These are phyloP conservation scores for Eristalinus sepulchralis DNA, from an alignment of 2,888 invertebrate species.

Conservation along the genomic window DNA sequence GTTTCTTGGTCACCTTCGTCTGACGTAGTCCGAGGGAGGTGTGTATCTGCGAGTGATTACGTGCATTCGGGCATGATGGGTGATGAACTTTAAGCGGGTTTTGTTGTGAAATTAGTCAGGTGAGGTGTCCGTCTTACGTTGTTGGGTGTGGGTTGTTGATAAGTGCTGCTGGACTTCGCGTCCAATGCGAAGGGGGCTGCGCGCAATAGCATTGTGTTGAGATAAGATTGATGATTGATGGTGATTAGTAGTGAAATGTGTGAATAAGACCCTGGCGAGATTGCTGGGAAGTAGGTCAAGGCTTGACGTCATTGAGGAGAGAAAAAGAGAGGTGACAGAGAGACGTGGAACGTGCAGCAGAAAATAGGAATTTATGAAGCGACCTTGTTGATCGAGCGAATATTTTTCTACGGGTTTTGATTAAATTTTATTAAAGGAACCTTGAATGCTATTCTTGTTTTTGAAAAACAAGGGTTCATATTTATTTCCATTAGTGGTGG, in stretches of 20 bases:
- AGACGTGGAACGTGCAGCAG: too few relatives aligned
- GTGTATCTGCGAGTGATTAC: slow-evolving; percentile 9
- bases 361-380: not conserved
- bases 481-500: too few relatives aligned
- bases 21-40: slow-evolving; percentile 45
- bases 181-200: not conserved
- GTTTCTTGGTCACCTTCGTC: not conserved
- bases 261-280: not conserved
- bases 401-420: not conserved
- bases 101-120: slow-evolving; percentile 16
- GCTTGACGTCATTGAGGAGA: not conserved
- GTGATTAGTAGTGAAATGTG: not conserved
- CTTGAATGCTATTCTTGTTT: too few relatives aligned
- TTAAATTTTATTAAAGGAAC: not conserved
- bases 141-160: not conserved
- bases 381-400: not conserved
- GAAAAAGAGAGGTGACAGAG: not conserved
- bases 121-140: not conserved
- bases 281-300: not conserved
- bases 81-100: not conserved
- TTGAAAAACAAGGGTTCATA: too few relatives aligned
- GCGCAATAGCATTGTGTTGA: not conserved
- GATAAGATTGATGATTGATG: not conserved
- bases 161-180: not conserved
- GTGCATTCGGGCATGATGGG: slow-evolving; percentile 23